A percentile compares a stretch with the other conserved stretches of the same genome.
phyloP scores from a whole-genome alignment of 2,113 vertebrate genomes.

The Oryzias melastigma region DNA sequence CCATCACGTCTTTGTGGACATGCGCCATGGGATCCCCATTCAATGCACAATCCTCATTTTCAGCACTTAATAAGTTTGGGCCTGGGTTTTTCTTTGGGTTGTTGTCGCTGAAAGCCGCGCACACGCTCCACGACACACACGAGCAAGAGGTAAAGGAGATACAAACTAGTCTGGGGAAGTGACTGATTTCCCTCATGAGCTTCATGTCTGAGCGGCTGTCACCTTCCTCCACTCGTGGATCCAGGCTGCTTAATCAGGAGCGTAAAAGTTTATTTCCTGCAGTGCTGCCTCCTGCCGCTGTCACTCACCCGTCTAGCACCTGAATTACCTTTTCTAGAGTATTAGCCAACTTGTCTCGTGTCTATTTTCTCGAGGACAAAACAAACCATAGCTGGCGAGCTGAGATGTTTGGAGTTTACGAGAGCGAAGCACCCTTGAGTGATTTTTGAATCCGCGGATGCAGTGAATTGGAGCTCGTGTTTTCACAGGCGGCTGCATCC shows the following conservation, averaged over 20 bases:
- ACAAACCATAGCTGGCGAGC: not conserved
- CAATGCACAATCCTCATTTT: conserved; percentile 66
- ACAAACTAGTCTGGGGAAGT: conserved; percentile 38
- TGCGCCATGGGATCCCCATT: conserved; percentile 66
- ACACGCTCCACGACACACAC: not conserved
- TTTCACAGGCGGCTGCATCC: conserved; percentile 1
- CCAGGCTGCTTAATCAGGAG: conserved; percentile 66
- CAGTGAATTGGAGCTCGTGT: conserved; percentile 1
- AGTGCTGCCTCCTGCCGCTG: conserved; percentile 55
- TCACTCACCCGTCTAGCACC: conserved; percentile 48
- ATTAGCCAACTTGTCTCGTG: conserved; percentile 10
- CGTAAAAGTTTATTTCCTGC: conserved; percentile 65
- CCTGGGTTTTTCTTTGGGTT: conserved; percentile 49
- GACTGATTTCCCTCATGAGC: conserved; percentile 73
- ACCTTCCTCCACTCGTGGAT: conserved; percentile 55
- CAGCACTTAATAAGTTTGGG: conserved; percentile 67
- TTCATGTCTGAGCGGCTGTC: conserved; percentile 58
- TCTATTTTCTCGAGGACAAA: conserved; percentile 17
- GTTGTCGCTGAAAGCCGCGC: conserved; percentile 24
- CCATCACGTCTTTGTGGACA: conserved; percentile 64
- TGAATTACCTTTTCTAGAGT: conserved; percentile 40
- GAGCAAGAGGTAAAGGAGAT: conserved; percentile 41
- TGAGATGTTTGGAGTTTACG: conserved; percentile 10
- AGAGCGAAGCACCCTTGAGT: not conserved
- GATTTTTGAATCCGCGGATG: conserved; percentile 11